phyloP scores from a whole-genome alignment of 2,888 invertebrate species.

The Villa cingulata region DNA sequence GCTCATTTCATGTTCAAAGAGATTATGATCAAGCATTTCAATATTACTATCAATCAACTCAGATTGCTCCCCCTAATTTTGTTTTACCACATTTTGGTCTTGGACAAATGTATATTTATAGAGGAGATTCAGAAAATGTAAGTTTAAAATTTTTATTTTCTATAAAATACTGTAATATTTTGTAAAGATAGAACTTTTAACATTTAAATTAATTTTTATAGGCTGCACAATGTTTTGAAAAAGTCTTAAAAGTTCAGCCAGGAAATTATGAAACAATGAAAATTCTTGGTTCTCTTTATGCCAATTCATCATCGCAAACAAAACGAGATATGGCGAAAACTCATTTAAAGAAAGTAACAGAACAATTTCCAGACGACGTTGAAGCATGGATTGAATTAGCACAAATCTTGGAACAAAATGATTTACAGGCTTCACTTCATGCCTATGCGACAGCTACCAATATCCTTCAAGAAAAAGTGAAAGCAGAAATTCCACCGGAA shows the following conservation, averaged over 20 bases:
- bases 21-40: slow-evolving; percentile 98
- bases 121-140: slow-evolving; percentile 89
- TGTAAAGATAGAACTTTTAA: slow-evolving; percentile 1
- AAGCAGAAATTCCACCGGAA: slow-evolving; percentile 92
- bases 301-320: slow-evolving; percentile 74
- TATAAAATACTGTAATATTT: not conserved
- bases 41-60: slow-evolving; percentile 97
- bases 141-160: slow-evolving; percentile 17
- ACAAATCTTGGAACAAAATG: slow-evolving; percentile 92
- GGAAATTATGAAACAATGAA: slow-evolving; percentile 99
- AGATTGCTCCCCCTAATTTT: slow-evolving; percentile 89
- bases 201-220: slow-evolving; percentile 25
- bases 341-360: slow-evolving; percentile 88
- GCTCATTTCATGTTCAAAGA: slow-evolving; percentile 89
- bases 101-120: slow-evolving; percentile 98
- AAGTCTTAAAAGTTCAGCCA: slow-evolving; percentile 91
- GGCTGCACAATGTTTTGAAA: slow-evolving; percentile 98
- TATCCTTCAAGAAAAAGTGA: slow-evolving; percentile 82
- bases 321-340: slow-evolving; percentile 87
- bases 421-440: slow-evolving; percentile 74
- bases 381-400: slow-evolving; percentile 99
- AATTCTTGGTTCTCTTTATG: slow-evolving; percentile 93
- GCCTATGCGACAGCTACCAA: slow-evolving; percentile 90
- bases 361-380: slow-evolving; percentile 94
- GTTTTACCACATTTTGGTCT: slow-evolving; percentile 95